phyloP scores from a whole-genome alignment of 92 coral and sea anemone genomes.

The Phenganax marumi region DNA sequence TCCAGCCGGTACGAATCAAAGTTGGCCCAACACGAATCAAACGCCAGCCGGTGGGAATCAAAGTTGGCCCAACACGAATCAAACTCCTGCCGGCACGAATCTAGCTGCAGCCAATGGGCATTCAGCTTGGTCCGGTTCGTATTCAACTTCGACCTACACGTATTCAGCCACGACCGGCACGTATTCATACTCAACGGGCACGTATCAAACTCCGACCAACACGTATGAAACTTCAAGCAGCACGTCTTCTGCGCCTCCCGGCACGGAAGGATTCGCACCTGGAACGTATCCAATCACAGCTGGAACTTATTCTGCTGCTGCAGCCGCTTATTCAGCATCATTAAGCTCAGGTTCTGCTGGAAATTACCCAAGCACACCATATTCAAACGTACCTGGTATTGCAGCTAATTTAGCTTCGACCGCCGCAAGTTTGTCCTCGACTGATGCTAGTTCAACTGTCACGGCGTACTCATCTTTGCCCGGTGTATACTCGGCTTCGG shows the following conservation, averaged over 20 bases:
- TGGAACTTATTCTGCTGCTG: background rate
- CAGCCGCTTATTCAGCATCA: too few species aligned
- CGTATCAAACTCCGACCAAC: background rate
- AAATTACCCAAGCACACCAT: too few species aligned
- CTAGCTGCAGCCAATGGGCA: background rate
- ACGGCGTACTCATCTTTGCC: background rate
- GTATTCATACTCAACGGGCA: background rate
- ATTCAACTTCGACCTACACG: background rate
- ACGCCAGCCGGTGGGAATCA: background rate
- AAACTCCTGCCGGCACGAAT: background rate
- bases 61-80: background rate
- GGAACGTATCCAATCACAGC: background rate
- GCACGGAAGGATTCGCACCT: background rate
- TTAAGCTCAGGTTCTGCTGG: too few species aligned
- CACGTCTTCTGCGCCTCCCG: background rate
- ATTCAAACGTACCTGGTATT: background rate
- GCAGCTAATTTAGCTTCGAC: background rate
- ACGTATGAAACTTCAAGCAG: background rate
- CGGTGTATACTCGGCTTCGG: background rate
- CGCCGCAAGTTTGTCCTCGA: background rate
- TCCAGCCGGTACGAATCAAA: background rate
- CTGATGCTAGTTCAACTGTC: background rate
- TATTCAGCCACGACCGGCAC: background rate
- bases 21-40: background rate
- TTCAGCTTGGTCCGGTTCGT: background rate